Evolutionary conservation across 1,140 invertebrate genomes (phyloP).

Genomic region (Meloidogyne exigua): DNA sequence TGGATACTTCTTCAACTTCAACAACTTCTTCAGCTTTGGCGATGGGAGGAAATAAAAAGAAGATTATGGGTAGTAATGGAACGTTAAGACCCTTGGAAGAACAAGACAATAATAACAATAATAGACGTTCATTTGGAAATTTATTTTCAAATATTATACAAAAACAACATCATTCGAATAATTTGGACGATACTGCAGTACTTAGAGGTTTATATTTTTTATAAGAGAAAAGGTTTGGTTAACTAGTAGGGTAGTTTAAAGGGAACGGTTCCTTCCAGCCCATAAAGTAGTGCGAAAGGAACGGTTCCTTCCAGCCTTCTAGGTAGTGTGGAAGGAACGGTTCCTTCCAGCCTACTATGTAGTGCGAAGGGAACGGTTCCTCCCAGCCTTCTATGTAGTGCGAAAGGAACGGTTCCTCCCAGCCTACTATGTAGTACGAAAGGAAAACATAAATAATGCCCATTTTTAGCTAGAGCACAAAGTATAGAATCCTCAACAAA

Average conservation of each 20-base stretch:
- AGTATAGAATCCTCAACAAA: conserved; percentile 18
- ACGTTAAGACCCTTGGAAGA: conserved; percentile 7
- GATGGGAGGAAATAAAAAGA: neutral
- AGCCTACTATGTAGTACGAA: too few relatives aligned
- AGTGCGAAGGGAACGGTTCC: too few relatives aligned
- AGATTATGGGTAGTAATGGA: conserved; percentile 13
- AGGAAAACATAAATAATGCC: too few relatives aligned
- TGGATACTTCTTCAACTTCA: conserved; percentile 46
- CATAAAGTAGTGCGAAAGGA: too few relatives aligned
- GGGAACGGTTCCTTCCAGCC: too few relatives aligned
- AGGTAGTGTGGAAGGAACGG: too few relatives aligned
- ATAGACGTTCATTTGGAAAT: conserved; percentile 1
- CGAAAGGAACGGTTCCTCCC: too few relatives aligned
- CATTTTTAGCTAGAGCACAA: conserved; percentile 15
- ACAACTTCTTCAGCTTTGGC: neutral
- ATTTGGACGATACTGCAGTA: neutral
- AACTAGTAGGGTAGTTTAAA: too few relatives aligned
- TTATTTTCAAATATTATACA: conserved; percentile 5
- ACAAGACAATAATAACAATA: neutral
- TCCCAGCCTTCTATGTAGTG: too few relatives aligned
- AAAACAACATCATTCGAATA: neutral
- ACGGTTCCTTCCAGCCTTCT: too few relatives aligned
- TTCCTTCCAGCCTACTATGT: too few relatives aligned
- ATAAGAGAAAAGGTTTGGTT: too few relatives aligned
- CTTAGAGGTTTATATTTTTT: conserved; percentile 5